Base-by-base conservation (phyloP, 2,113 vertebrate genomes). In the Athene cunicularia region DNA sequence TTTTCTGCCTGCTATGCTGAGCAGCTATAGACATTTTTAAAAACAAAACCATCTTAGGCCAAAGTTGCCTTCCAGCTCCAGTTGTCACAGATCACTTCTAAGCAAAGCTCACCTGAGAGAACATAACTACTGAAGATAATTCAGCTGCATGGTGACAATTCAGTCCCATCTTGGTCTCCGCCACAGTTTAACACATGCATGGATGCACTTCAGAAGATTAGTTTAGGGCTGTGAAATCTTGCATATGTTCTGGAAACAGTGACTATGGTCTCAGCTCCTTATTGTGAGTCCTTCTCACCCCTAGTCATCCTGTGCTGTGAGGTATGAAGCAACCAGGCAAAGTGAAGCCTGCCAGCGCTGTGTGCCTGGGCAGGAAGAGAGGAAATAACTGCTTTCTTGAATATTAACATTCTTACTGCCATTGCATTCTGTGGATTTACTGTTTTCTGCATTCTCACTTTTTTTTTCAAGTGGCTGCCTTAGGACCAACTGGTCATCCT, bases 211-310 rank as follows among this genome's bases (percentile, higher is more conserved):
- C 80, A 91, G 92, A 84, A 86, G 93, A 95, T 93, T 94, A 96
- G 72, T 93, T 97, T 68, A 93, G 95, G 83, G 72, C 92, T 80
- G 27, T 84, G 92, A 96, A 94, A 93, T 97, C 55, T 91, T 94
- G 35, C 77, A 74, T 91, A 39, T 3, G 0, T 83, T 93, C 87
- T 96, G 87, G 67, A 95, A 89, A 86, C 72, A 93, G 30, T 95
- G 87, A 62, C 84, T 87, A 49, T 93, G 84, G 75, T 73, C 72
- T 95, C 86, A 93, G 0, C 76, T 95, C 87, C 59, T 86, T 96
- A 45, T 91, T 94, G 87, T 66, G 93, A 74, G 92, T 88, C 68
- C 80, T 91, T 45, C 63, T 95, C 71, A 86, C 83, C 49, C 86
- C 43, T 96, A 49, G 63, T 81, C 73, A 74, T 91, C 87, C 90